phyloP scores from a whole-genome alignment of 2,888 invertebrate genomes.

The Achlya flavicornis region DNA sequence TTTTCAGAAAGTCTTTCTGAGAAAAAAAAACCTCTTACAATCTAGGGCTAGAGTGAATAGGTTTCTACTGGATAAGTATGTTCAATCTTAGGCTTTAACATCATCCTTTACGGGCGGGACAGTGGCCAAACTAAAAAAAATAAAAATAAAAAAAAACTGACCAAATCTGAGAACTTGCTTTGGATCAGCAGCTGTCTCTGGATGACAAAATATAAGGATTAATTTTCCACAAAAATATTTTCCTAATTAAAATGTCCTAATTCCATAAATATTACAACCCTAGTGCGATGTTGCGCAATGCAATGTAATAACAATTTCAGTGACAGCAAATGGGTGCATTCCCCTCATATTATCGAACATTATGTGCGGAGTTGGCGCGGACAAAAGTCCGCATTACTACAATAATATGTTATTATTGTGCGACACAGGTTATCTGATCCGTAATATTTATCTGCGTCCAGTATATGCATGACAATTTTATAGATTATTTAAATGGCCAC shows the following conservation, averaged over 20 bases:
- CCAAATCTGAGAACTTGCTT: too few relatives aligned
- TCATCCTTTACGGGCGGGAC: too few relatives aligned
- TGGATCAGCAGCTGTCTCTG: too few relatives aligned
- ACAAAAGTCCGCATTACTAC: constrained; percentile 64
- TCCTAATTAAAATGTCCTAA: not conserved
- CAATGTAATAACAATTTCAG: constrained; percentile 6
- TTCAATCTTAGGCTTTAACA: too few relatives aligned
- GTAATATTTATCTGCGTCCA: constrained; percentile 74
- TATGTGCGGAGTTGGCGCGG: constrained; percentile 44
- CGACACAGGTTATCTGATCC: constrained; percentile 75
- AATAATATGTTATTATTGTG: constrained; percentile 79
- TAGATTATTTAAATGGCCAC: constrained; percentile 72
- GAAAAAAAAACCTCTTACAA: too few relatives aligned
- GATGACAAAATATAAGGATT: too few relatives aligned
- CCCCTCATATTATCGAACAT: constrained; percentile 47
- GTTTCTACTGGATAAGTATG: too few relatives aligned
- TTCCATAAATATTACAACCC: constrained; percentile 8
- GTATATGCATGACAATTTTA: constrained; percentile 80
- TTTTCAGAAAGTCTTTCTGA: not conserved
- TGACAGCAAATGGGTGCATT: constrained; percentile 13
- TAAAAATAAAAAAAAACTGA: too few relatives aligned
- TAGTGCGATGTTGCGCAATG: constrained; percentile 3
- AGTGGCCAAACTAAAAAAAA: too few relatives aligned
- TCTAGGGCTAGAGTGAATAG: too few relatives aligned
- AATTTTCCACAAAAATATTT: too few relatives aligned